These are phyloP conservation scores for Lagorchestes hirsutus DNA, from an alignment of 2,797 vertebrate species.

Conservation along the genomic window DNA sequence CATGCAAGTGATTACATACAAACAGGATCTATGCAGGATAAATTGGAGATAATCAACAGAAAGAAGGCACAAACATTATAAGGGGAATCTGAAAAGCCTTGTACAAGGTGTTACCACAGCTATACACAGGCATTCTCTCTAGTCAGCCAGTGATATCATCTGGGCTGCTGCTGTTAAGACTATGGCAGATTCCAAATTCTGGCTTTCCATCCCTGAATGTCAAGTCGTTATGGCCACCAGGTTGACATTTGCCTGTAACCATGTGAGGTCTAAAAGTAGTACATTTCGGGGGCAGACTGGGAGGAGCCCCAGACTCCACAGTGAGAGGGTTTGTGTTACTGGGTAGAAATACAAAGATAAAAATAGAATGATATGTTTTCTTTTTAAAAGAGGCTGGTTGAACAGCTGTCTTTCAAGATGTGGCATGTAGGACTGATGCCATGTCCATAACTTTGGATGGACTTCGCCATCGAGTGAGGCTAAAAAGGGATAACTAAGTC, in stretches of 20 bases:
- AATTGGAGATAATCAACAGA: neutral
- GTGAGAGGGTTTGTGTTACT: neutral
- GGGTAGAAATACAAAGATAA: slow-evolving; percentile 21
- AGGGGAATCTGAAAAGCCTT: neutral
- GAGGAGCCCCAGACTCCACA: fast-evolving
- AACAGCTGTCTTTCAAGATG: slow-evolving; percentile 27
- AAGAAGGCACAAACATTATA: neutral
- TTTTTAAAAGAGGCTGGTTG: neutral
- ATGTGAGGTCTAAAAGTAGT: neutral
- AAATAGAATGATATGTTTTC: neutral
- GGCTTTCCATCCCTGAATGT: neutral
- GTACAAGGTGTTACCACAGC: neutral
- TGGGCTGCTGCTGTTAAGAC: neutral
- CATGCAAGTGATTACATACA: neutral
- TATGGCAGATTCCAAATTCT: neutral
- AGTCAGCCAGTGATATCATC: fast-evolving
- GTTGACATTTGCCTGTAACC: neutral
- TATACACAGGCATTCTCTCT: fast-evolving
- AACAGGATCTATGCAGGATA: neutral
- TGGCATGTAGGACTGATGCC: neutral
- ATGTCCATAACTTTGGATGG: neutral
- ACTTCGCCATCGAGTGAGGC: neutral
- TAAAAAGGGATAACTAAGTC: slow-evolving; percentile 39
- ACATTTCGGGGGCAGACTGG: slow-evolving; percentile 14
- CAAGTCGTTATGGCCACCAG: neutral